phyloP scores from a whole-genome alignment of 2,888 invertebrate species.

The Geotrupes spiniger region DNA sequence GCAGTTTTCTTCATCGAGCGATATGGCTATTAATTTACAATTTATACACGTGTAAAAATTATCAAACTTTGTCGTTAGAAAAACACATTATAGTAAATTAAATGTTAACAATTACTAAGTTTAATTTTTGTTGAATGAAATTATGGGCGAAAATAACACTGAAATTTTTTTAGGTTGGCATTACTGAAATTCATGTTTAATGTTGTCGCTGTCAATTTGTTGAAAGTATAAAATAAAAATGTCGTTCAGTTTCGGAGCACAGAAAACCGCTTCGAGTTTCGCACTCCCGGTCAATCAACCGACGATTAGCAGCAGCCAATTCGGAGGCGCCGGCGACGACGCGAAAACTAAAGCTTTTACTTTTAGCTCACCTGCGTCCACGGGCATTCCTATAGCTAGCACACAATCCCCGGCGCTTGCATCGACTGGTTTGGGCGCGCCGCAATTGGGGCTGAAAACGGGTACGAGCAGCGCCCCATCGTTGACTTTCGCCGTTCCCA shows the following conservation, averaged over 20 bases:
- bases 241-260: slow-evolving; percentile 39
- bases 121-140: too few relatives aligned
- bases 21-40: too few relatives aligned
- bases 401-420: slow-evolving; percentile 20
- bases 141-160: too few relatives aligned
- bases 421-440: slow-evolving; percentile 25
- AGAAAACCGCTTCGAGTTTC: slow-evolving; percentile 40
- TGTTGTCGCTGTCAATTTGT: too few relatives aligned
- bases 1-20: too few relatives aligned
- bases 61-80: too few relatives aligned
- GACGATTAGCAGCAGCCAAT: slow-evolving; percentile 11
- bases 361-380: slow-evolving; percentile 12
- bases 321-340: slow-evolving; percentile 15
- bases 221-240: slow-evolving; percentile 25
- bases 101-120: too few relatives aligned
- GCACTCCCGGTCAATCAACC: slow-evolving; percentile 41
- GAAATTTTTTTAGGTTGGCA: too few relatives aligned
- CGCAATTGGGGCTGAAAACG: slow-evolving; percentile 8
- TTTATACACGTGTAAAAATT: too few relatives aligned
- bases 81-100: too few relatives aligned
- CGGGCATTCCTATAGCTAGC: slow-evolving; percentile 12
- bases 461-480: slow-evolving; percentile 16
- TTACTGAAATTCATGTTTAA: too few relatives aligned
- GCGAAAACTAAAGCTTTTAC: slow-evolving; percentile 26
- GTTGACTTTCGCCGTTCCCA: slow-evolving; percentile 13